These are phyloP conservation scores for Diadophis punctatus DNA, from an alignment of 2,113 vertebrate genomes.

Conservation along the genomic window DNA sequence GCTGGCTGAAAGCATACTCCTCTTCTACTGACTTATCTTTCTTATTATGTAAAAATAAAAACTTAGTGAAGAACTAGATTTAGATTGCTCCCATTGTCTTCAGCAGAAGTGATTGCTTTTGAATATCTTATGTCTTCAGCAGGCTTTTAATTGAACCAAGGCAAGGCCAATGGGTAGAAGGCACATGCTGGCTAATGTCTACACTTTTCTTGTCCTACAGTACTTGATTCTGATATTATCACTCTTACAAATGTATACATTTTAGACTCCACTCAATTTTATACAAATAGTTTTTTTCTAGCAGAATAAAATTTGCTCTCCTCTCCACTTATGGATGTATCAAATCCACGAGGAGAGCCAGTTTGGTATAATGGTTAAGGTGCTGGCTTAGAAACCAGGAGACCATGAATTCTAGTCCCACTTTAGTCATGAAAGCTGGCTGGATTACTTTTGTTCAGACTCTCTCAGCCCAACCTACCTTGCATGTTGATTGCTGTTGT, in stretches of 20 bases:
- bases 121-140: not conserved
- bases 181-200: not conserved
- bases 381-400: not conserved
- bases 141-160: not conserved
- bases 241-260: not conserved
- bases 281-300: not conserved
- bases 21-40: not conserved
- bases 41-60: not conserved
- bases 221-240: not conserved
- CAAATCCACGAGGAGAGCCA: not conserved
- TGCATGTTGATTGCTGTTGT: not conserved
- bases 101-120: not conserved
- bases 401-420: not conserved
- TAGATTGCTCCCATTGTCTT: no score
- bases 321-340: not conserved
- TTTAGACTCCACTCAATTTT: not conserved
- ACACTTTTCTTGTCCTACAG: not conserved
- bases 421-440: not conserved
- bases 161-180: not conserved
- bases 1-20: not conserved
- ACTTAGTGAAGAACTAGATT: not conserved
- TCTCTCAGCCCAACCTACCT: not conserved
- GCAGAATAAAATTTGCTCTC: not conserved
- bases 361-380: not conserved
- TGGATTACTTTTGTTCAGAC: not conserved